phyloP scores from a whole-genome alignment of 1,140 invertebrate species.

The Bombus confusus region DNA sequence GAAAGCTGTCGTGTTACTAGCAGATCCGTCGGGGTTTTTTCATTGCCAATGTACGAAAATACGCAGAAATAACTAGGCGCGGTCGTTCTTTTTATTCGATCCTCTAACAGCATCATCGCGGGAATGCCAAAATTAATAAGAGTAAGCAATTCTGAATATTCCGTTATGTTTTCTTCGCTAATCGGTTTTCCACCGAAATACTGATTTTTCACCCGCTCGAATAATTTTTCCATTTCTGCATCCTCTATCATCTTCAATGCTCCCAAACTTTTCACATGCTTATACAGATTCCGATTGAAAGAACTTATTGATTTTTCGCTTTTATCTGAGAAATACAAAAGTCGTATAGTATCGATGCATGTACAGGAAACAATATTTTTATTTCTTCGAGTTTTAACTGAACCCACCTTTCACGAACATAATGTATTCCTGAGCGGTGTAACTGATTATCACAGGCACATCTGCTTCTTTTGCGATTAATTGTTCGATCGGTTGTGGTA shows the following conservation, averaged over 20 bases:
- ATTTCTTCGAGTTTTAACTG: background rate
- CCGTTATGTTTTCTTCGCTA: conserved; percentile 58
- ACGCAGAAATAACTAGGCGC: conserved; percentile 81
- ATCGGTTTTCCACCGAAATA: conserved; percentile 76
- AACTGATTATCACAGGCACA: conserved; percentile 60
- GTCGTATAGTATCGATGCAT: background rate
- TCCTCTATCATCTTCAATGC: conserved; percentile 21
- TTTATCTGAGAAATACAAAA: background rate
- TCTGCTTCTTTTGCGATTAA: conserved; percentile 10
- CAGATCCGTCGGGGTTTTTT: conserved; percentile 44
- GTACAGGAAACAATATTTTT: background rate
- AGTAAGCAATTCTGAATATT: conserved; percentile 77
- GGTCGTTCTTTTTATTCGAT: conserved; percentile 71
- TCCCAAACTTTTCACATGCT: background rate
- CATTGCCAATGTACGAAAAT: conserved; percentile 77
- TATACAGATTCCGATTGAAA: conserved; percentile 15
- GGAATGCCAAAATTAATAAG: conserved; percentile 79
- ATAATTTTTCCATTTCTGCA: background rate
- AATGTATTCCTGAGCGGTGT: conserved; percentile 46
- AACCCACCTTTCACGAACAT: conserved; percentile 51
- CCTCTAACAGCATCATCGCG: conserved; percentile 74
- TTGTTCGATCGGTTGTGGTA: conserved; percentile 41
- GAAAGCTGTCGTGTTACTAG: background rate
- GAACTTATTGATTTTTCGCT: background rate
- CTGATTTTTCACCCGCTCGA: conserved; percentile 34